A percentile compares a stretch with the other conserved stretches of the same genome.
Evolutionary conservation across 2,113 vertebrate genomes (phyloP).

Genomic region (Jaculus jaculus): DNA sequence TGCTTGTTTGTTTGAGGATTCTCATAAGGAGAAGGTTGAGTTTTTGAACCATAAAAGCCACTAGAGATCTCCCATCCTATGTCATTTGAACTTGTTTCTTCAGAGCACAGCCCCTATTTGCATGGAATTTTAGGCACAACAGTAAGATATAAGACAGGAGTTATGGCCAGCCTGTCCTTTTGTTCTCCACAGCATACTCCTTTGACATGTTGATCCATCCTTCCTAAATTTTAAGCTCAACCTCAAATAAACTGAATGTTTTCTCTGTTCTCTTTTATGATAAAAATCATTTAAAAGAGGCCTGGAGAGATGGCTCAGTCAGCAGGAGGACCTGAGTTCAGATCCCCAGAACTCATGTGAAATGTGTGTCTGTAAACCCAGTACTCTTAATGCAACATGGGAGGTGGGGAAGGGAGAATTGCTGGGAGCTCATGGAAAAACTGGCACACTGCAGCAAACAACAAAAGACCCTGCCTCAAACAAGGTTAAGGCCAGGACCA

Average conservation of each 20-base stretch:
- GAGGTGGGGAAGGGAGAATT: no score
- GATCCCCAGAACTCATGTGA: no score
- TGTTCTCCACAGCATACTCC: background rate
- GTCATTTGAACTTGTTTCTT: background rate
- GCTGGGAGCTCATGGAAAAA: no score
- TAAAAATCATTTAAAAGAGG: background rate
- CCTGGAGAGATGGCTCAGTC: no score
- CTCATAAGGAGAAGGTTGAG: background rate
- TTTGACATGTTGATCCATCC: background rate
- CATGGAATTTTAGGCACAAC: background rate
- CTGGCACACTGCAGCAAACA: no score
- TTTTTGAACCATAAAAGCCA: background rate
- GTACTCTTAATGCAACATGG: no score
- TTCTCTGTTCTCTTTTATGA: conserved; percentile 1
- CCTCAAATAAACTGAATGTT: background rate
- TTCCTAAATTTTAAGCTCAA: conserved; percentile 1
- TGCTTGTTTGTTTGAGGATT: background rate
- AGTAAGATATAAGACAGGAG: background rate
- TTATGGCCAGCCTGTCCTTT: background rate
- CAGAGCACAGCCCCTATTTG: background rate
- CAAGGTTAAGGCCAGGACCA: no score
- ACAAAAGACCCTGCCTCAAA: no score
- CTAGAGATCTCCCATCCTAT: background rate
- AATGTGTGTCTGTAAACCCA: no score
- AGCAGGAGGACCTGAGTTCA: no score